Evolutionary conservation across 2,113 vertebrate species (phyloP).

Genomic region (Crotalus viridis): DNA sequence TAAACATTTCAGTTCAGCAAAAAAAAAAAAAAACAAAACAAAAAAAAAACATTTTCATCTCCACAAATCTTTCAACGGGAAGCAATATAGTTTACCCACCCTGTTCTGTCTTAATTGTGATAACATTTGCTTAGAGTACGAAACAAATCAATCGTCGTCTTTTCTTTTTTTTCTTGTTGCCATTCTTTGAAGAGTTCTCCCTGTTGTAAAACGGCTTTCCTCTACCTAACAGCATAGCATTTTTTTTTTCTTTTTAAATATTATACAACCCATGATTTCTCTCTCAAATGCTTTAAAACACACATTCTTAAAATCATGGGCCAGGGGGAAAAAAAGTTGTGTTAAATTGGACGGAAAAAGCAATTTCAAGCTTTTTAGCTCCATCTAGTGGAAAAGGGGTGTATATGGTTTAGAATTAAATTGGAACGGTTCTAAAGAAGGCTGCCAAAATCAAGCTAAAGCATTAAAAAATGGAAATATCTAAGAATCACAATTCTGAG

Average conservation of each 20-base stretch:
- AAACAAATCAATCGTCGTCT: slow-evolving; percentile 22
- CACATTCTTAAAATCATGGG: slow-evolving; percentile 27
- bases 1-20: not conserved
- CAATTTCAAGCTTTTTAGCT: slow-evolving; percentile 62
- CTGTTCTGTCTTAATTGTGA: not conserved
- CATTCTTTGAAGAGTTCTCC: not conserved
- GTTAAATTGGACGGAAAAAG: not conserved
- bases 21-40: not conserved
- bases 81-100: not conserved
- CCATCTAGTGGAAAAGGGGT: slow-evolving; percentile 70
- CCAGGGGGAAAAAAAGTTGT: not conserved
- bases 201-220: not conserved
- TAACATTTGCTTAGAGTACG: not conserved
- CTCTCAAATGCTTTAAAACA: slow-evolving; percentile 18
- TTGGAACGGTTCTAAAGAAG: not conserved
- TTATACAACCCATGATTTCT: not conserved
- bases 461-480: not conserved
- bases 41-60: not conserved
- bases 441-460: not conserved
- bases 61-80: not conserved
- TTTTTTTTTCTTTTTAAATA: not conserved
- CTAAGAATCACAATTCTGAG: not conserved
- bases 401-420: not conserved
- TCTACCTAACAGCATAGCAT: not conserved
- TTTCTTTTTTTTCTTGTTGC: not conserved